Evolutionary conservation across 2,888 invertebrate genomes (phyloP), one percentile per base, ranked within the genome.

Genomic region (Pheosia gnoma): DNA sequence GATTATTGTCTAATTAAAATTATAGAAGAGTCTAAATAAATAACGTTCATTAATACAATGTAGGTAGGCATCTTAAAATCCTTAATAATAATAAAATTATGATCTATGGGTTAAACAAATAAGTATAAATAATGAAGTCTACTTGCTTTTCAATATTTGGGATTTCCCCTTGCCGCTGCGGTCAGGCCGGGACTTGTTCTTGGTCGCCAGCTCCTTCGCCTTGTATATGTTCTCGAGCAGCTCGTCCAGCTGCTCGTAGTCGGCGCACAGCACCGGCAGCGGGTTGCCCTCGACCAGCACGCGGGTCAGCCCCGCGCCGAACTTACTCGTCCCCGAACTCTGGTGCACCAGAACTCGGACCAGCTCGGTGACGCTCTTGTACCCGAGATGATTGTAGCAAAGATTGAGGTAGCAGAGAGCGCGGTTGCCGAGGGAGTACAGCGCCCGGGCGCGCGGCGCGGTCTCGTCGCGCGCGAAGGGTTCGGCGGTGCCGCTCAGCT

Each of bases 371-470:
- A 67, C 63, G 47, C 65, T 72, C 47, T 11, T 5, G 60, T 62
- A 68, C 7, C 71, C 67, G 41, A 82, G 65, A n/a, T 65, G 25
- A 63, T 82, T 82, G 66, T 75, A 70, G 58, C 75, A 68, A 51
- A 81, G 58, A 61, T 76, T 79, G 57, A 81, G 65, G 51, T 58
- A 75, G 57, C 71, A 65, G 53, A 81, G 72, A 13, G 52, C 43
- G 54, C 63, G 37, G 66, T 81, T 80, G 5, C 81, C 81, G 5
- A 57, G 37, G 38, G 67, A 80, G 68, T 64, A 66, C 55, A 69
- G 10, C 37, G 51, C 49, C 1, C 59, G 65, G 45, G 59, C 68
- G 51, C 60, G 63, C 37, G 36, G 3, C 54, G 65, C 60, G 8
- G 70, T 74, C 57, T 72, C 70, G 10, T 63, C 70, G 37, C 38